Evolutionary conservation across 2,888 invertebrate genomes (phyloP), one percentile per base, ranked within the genome.

Genomic region (Digitonthophagus gazella): DNA sequence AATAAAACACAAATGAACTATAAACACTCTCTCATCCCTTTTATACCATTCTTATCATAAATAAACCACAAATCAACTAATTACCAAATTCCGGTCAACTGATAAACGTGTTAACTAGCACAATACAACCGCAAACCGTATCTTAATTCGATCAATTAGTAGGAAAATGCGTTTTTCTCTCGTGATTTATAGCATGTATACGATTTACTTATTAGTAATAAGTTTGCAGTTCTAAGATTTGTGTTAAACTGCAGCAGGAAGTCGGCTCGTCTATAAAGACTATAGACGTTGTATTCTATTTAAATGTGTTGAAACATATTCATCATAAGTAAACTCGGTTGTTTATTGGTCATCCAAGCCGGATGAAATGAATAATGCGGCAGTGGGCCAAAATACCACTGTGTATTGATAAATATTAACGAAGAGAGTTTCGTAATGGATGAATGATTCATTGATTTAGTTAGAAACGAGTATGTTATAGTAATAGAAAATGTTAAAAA

Each of bases 11-110:
- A 5, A 44, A 44, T 44, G 28, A 44, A 11, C 28, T 11, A 44
- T n/a, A 44, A 44, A 44, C 11, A 8, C 28, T 44, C 6, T 44
- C 28, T 44, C 28, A 44, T 44, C 28, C 6, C 11, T 44, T 61
- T 28, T 54, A 55, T 19, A 3, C 18, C 15, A 15, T 44, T 64
- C 44, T 65, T 65, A 65, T 65, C 65, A 44, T 14, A 14, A 8
- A 15, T 16, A 65, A 65, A 65, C 65, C 65, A 54, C 65, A 65
- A 54, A 54, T 54, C 44, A 54, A 65, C 15, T 65, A 55, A 65
- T 16, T 65, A 19, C 56, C 54, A 54, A 55, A 55, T 18, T 65
- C 56, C 22, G 56, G 65, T 65, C n/a, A n/a, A n/a, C n/a, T 54
- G 55, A 15, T 54, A 44, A 44, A n/a, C n/a, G n/a, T n/a, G n/a